Conservation (phyloP, 2,113 vertebrate species). For the Balaenoptera acutorostrata region DNA sequence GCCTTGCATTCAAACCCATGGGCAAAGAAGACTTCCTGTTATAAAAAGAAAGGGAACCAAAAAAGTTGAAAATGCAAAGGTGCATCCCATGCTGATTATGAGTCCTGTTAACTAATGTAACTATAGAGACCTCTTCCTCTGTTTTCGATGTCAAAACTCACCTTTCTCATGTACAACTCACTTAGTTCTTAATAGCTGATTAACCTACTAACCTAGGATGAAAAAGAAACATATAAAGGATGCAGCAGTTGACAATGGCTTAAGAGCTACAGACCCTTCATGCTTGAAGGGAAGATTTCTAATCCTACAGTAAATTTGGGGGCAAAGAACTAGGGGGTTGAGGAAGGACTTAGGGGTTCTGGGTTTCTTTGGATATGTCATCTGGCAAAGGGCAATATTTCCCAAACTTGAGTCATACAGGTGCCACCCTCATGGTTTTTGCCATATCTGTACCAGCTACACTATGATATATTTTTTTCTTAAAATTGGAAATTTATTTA, state of each 20-base stretch:
- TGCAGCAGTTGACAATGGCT: background rate
- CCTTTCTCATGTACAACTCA: background rate
- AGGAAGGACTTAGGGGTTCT: background rate
- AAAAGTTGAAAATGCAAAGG: background rate
- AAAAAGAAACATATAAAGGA: background rate
- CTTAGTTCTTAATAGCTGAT: background rate
- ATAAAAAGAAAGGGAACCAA: background rate
- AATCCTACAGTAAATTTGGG: background rate
- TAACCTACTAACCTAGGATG: background rate
- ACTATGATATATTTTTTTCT: background rate
- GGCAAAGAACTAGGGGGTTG: background rate
- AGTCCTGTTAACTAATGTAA: background rate
- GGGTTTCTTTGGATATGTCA: too few species aligned
- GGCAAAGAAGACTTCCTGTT: background rate
- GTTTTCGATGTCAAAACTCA: background rate
- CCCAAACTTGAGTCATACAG: too few species aligned
- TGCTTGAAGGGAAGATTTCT: background rate
- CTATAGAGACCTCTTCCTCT: background rate
- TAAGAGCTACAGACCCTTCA: background rate
- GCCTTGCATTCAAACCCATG: background rate
- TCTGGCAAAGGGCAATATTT: background rate
- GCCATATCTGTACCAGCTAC: background rate
- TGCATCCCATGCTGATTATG: background rate
- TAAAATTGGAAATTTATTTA: background rate
- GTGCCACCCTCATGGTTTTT: background rate